Conservation (phyloP, 2,888 invertebrate genomes). For the Ophion ventricosus region DNA sequence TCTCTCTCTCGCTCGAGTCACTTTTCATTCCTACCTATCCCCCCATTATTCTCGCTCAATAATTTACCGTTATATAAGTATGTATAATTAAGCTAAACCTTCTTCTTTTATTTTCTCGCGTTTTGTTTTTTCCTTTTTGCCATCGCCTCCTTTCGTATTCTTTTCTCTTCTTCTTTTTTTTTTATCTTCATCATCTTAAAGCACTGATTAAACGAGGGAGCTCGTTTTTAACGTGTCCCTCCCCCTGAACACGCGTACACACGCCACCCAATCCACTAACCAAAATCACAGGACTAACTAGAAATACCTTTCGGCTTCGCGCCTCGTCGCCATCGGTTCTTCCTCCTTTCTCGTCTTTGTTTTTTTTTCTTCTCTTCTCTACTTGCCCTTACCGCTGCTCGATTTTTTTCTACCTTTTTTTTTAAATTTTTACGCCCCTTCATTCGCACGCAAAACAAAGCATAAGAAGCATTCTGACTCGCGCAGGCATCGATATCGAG, state of each 20-base stretch:
- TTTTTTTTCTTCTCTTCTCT: slow-evolving; percentile 4
- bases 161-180: slow-evolving; percentile 60
- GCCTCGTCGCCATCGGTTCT: slow-evolving; percentile 68
- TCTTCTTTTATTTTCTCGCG: slow-evolving; percentile 60
- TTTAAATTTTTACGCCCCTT: slow-evolving; percentile 2
- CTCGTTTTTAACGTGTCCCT: slow-evolving; percentile 82
- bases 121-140: slow-evolving; percentile 25
- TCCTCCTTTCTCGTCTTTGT: slow-evolving; percentile 14
- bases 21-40: slow-evolving; percentile 44
- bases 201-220: slow-evolving; percentile 84
- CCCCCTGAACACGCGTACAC: slow-evolving; percentile 79
- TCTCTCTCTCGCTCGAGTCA: slow-evolving; percentile 31
- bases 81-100: slow-evolving; percentile 80
- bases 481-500: background rate
- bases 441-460: slow-evolving; percentile 1
- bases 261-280: slow-evolving; percentile 80
- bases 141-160: slow-evolving; percentile 66
- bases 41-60: slow-evolving; percentile 67
- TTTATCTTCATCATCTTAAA: slow-evolving; percentile 77
- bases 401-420: slow-evolving; percentile 8
- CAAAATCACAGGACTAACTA: slow-evolving; percentile 83
- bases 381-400: slow-evolving; percentile 2
- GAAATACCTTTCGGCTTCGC: slow-evolving; percentile 78
- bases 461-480: slow-evolving; percentile 2
- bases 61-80: slow-evolving; percentile 77